Base-by-base conservation (phyloP, 2,113 vertebrate genomes). In the Halcyon malimbica region DNA sequence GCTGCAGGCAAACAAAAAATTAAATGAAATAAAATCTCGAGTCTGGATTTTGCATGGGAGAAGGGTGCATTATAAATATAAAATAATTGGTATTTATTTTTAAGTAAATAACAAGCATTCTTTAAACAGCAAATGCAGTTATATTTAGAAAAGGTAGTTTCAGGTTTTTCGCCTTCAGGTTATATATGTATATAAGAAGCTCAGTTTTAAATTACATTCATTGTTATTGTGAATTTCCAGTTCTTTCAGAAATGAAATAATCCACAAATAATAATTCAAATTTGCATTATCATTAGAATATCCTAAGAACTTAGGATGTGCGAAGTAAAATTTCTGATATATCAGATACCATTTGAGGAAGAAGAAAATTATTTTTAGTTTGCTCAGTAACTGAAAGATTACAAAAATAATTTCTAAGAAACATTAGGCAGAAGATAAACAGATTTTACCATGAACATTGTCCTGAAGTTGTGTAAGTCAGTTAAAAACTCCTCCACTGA, bases 401-500 rank as follows among this genome's bases (percentile, higher is more conserved):
- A 81, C 6, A 89, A 67, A 88, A 87, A 70, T 5, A 73, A 84
- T 17, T 77, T 54, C 29, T 54, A 83, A 69, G 37, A 93, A 90
- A 90, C 5, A 53, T 60, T 59, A 78, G 10, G 11, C 8, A 91
- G 74, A 21, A 83, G 95, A 46, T 41, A 91, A 76, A 68, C 15
- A 56, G 91, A 97, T 83, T 80, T 90, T 98, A 99, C 99, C 97
- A 96, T 95, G 94, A 99, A 99, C 98, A 99, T 99, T 41, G 98
- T 97, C 81, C 98, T 98, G 98, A 99, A 99, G 98, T 99, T 99
- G 98, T 98, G 99, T 91, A 99, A 97, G 93, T 99, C 99, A 0
- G 98, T 99, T 93, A 99, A 99, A 83, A 99, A 98, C 71, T 99
- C 99, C 90, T 99, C 99, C 86, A 99, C 98, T 0, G 99, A 99